Evolutionary conservation across 2,888 invertebrate genomes (phyloP).

Genomic region (Neria commutata): DNA sequence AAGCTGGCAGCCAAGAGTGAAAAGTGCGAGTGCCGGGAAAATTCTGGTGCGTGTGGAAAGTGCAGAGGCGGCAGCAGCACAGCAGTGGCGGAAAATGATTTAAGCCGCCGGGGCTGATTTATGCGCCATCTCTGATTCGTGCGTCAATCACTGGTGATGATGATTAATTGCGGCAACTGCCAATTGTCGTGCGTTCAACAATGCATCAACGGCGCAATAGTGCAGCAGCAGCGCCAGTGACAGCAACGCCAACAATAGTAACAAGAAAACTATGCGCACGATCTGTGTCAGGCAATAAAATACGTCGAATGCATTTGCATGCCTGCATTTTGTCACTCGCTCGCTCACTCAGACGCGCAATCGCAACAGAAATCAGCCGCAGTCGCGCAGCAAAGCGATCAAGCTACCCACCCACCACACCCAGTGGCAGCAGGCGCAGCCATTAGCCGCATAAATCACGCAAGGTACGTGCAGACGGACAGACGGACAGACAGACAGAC

Average conservation of each 20-base stretch:
- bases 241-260: too few species aligned
- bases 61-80: too few species aligned
- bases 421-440: conserved; percentile 2
- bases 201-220: conserved; percentile 22
- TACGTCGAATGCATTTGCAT: conserved; percentile 1
- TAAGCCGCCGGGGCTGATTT: conserved; percentile 38
- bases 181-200: conserved; percentile 34
- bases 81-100: not conserved
- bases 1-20: too few species aligned
- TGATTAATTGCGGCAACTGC: conserved; percentile 49
- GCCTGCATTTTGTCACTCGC: conserved; percentile 13
- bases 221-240: conserved; percentile 9
- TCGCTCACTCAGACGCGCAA: too few species aligned
- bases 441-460: conserved; percentile 9
- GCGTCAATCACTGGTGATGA: conserved; percentile 47
- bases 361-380: not conserved
- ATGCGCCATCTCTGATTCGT: conserved; percentile 42
- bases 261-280: not conserved
- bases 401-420: not conserved
- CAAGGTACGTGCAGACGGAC: not conserved
- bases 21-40: too few species aligned
- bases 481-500: not conserved
- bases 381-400: not conserved
- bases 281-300: not conserved
- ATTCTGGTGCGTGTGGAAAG: too few species aligned